A percentile compares a stretch with the other conserved stretches of the same genome.
These are phyloP conservation scores for Pleuronectes platessa DNA, from an alignment of 2,113 vertebrate genomes.

Conservation along the genomic window DNA sequence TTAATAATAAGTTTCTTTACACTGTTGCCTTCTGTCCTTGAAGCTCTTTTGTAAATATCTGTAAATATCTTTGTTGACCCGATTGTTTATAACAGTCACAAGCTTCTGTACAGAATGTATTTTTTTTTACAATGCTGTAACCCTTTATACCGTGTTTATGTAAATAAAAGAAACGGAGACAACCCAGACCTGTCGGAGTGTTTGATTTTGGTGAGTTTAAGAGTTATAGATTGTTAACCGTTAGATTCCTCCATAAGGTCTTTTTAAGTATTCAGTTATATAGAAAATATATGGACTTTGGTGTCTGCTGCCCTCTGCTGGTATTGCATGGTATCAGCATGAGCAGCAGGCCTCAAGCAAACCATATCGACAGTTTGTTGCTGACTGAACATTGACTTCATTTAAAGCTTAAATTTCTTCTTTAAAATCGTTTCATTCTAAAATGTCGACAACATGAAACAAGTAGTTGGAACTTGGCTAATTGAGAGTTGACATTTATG, in stretches of 20 bases:
- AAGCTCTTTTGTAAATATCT: conserved; percentile 62
- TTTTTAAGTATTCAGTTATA: no score
- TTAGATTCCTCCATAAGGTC: background rate
- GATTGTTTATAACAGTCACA: conserved; percentile 52
- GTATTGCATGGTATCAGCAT: background rate
- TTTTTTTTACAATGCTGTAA: conserved; percentile 50
- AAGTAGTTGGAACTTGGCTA: no score
- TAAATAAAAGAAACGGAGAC: conserved; percentile 41
- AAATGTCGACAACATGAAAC: no score
- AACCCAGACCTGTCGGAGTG: background rate
- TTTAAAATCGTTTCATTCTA: no score
- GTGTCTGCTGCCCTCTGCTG: background rate
- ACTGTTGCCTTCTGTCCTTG: background rate
- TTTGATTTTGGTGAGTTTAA: background rate
- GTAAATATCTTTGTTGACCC: conserved; percentile 29
- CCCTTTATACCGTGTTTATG: conserved; percentile 35
- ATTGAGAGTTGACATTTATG: no score
- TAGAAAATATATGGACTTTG: background rate
- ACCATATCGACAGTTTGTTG: no score
- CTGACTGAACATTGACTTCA: no score
- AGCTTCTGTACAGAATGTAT: conserved; percentile 46
- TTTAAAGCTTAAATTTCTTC: no score
- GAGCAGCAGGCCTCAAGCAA: background rate
- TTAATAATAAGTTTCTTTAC: no score
- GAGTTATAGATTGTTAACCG: no score